These are phyloP conservation scores for Acrocephalus arundinaceus DNA, from an alignment of 2,113 vertebrate species.

Conservation along the genomic window DNA sequence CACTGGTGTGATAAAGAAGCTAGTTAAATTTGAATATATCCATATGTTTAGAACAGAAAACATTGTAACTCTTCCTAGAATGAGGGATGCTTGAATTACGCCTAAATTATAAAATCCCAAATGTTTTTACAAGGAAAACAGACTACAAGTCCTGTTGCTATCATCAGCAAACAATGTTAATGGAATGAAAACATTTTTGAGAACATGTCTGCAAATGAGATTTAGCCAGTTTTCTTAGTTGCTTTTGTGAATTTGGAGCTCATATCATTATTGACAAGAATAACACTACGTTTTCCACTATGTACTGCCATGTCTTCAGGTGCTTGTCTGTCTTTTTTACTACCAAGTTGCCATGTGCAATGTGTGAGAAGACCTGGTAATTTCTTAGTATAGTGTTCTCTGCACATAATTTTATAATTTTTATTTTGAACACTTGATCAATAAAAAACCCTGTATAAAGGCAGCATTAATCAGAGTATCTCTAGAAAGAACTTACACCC, in stretches of 20 bases:
- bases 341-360: not conserved
- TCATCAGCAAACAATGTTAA: not conserved
- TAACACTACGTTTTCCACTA: rapidly evolving
- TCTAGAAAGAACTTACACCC: not conserved
- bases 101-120: not conserved
- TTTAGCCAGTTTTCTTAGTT: not conserved
- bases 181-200: not conserved
- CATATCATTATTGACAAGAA: not conserved
- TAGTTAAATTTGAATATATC: not conserved
- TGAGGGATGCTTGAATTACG: not conserved
- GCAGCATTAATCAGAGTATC: not conserved
- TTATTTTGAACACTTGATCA: not conserved
- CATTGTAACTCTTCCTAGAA: not conserved
- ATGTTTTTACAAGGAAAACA: not conserved
- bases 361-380: not conserved
- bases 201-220: not conserved
- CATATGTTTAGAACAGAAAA: not conserved
- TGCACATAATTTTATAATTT: not conserved
- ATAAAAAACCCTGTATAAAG: not conserved
- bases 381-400: not conserved
- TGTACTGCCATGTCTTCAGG: not conserved
- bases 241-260: not conserved
- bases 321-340: not conserved
- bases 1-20: not conserved
- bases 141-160: not conserved